Evolutionary conservation across 1,140 invertebrate species (phyloP).

Genomic region (silkworm (Bombyx mori)): ASM3026992v2 NC_085114.1:6232001-6232500

Average conservation of each 20-base stretch:
- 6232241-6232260: constrained; percentile 10
- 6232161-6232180: constrained; percentile 9
- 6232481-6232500: too few species aligned
- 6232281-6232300: constrained; percentile 11
- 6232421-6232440: too few species aligned
- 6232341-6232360: constrained; percentile 3
- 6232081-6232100: constrained; percentile 5
- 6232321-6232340: too few species aligned
- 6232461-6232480: too few species aligned
- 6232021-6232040: too few species aligned
- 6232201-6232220: constrained; percentile 5
- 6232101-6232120: neutral
- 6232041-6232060: too few species aligned
- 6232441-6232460: too few species aligned
- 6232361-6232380: constrained; percentile 4
- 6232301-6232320: constrained; percentile 10
- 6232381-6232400: constrained; percentile 5
- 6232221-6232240: constrained; percentile 7
- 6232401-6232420: constrained; percentile 4
- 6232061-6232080: constrained; percentile 9
- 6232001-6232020: too few species aligned
- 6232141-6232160: constrained; percentile 9
- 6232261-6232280: constrained; percentile 9
- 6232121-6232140: constrained; percentile 10
- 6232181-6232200: constrained; percentile 8